These are phyloP conservation scores for Glyptemys insculpta DNA, from an alignment of 2,797 vertebrate species.

Conservation along the genomic window DNA sequence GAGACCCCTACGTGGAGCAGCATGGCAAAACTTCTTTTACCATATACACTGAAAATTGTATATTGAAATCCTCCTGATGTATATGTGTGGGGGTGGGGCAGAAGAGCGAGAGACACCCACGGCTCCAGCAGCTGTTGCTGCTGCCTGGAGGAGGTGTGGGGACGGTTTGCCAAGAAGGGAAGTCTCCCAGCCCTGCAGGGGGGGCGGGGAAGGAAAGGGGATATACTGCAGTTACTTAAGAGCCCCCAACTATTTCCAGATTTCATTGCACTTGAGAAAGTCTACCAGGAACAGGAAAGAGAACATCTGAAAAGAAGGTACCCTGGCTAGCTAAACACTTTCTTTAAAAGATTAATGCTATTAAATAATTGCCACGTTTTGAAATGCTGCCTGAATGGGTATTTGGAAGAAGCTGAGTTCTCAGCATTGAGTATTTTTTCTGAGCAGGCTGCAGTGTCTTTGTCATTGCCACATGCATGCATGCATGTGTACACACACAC, in stretches of 20 bases:
- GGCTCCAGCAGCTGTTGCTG: not conserved
- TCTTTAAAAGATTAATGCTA: slow-evolving; percentile 31
- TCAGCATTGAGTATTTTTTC: slow-evolving; percentile 57
- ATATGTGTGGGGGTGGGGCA: not conserved
- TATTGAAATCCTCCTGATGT: not conserved
- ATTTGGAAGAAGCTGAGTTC: slow-evolving; percentile 41
- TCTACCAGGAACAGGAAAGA: slow-evolving; percentile 48
- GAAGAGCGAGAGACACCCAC: not conserved
- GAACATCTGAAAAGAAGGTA: slow-evolving; percentile 72
- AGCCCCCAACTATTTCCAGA: slow-evolving; percentile 47
- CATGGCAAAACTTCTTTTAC: not conserved
- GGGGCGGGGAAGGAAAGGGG: slow-evolving; percentile 45
- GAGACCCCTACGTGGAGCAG: not conserved
- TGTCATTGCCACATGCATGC: slow-evolving; percentile 35
- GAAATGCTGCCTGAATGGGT: slow-evolving; percentile 39
- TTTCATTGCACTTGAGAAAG: slow-evolving; percentile 68
- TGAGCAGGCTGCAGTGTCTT: slow-evolving; percentile 6
- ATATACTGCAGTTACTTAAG: slow-evolving; percentile 77
- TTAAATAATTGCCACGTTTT: slow-evolving; percentile 61
- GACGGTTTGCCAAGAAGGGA: slow-evolving; percentile 16
- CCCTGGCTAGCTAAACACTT: slow-evolving; percentile 35
- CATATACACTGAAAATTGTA: not conserved
- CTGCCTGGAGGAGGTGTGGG: not conserved
- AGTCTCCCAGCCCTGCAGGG: slow-evolving; percentile 18
- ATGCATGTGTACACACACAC: not conserved